Evolutionary conservation across 2,888 invertebrate genomes (phyloP).

Genomic region (Synergus gifuensis): DNA sequence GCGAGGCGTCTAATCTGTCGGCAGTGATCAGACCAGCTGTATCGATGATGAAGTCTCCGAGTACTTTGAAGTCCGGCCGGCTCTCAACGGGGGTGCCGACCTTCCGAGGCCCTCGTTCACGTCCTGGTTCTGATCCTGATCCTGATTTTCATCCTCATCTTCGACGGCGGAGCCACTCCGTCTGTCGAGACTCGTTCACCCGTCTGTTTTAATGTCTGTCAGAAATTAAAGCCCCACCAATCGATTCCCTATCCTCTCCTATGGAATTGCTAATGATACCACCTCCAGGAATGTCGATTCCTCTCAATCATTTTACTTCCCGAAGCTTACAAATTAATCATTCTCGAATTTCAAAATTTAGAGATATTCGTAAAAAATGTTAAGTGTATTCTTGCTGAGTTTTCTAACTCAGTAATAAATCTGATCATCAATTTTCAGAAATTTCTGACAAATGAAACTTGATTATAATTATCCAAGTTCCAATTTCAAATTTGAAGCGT

Average conservation of each 20-base stretch:
- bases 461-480: no score
- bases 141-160: constrained; percentile 65
- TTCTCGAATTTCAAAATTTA: neutral
- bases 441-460: no score
- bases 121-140: constrained; percentile 66
- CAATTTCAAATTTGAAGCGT: no score
- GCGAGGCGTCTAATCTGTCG: constrained; percentile 75
- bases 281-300: constrained; percentile 42
- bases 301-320: constrained; percentile 33
- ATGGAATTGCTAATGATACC: constrained; percentile 48
- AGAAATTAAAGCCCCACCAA: constrained; percentile 67
- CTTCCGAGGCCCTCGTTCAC: constrained; percentile 62
- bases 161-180: constrained; percentile 63
- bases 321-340: neutral
- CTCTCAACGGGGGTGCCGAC: constrained; percentile 71
- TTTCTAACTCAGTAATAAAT: no score
- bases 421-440: neutral
- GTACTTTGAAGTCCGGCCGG: constrained; percentile 74
- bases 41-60: constrained; percentile 77
- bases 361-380: neutral
- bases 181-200: constrained; percentile 64
- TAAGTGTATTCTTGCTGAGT: neutral
- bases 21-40: constrained; percentile 74
- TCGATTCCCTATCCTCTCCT: constrained; percentile 22
- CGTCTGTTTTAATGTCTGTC: constrained; percentile 72